Percentiles rank a stretch among this genome's conserved stretches.
phyloP scores from a whole-genome alignment of 2,888 invertebrate species.

The Cyaniris semiargus region DNA sequence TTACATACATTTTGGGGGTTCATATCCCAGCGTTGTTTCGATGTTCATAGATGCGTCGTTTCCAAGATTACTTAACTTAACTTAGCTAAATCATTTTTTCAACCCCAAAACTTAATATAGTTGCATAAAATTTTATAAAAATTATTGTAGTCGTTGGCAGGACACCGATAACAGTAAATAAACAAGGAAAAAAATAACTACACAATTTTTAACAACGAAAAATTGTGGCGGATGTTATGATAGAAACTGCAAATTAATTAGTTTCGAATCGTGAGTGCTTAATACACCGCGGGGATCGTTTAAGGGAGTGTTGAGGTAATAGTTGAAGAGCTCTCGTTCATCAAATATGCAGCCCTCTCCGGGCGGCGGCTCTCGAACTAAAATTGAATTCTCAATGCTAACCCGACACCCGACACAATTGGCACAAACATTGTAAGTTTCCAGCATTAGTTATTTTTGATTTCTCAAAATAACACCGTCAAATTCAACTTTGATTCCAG shows the following conservation, averaged over 20 bases:
- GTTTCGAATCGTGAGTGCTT: constrained; percentile 41
- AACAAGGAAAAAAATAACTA: neutral
- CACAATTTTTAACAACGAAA: neutral
- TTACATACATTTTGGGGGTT: no score
- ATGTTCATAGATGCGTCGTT: no score
- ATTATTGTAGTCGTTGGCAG: no score
- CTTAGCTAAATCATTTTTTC: no score
- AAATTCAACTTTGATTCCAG: constrained; percentile 1
- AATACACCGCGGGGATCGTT: constrained; percentile 56
- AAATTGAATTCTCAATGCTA: constrained; percentile 53
- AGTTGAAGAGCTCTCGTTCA: constrained; percentile 61
- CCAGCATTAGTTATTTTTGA: constrained; percentile 35
- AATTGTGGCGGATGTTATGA: neutral
- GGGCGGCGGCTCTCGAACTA: constrained; percentile 45
- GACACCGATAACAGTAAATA: no score
- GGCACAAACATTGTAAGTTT: constrained; percentile 34
- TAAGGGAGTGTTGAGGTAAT: constrained; percentile 59
- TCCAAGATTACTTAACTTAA: no score
- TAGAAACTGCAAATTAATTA: constrained; percentile 16
- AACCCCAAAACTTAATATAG: no score
- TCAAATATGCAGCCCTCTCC: constrained; percentile 70
- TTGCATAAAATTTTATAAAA: no score
- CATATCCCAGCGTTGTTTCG: no score
- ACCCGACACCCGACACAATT: constrained; percentile 50
- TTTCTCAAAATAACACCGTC: constrained; percentile 34